These are phyloP conservation scores for Apamea monoglypha DNA, from an alignment of 2,888 invertebrate species.

Conservation along the genomic window DNA sequence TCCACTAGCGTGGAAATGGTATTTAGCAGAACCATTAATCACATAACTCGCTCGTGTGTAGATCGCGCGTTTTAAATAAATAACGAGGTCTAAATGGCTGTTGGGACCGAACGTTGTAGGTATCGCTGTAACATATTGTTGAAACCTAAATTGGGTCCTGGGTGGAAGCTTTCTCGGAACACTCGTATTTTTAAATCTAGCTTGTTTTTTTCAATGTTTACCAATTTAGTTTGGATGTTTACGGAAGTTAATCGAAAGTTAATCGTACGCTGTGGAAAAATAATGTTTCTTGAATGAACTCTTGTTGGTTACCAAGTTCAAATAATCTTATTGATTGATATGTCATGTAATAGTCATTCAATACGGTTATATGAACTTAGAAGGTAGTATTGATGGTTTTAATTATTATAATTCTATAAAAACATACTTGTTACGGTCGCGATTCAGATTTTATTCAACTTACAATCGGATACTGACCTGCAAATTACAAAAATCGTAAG, in stretches of 20 bases:
- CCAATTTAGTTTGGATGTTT: constrained; percentile 3
- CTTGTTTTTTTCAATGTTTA: not conserved
- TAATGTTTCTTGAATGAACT: no score
- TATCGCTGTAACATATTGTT: constrained; percentile 55
- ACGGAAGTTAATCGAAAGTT: not conserved
- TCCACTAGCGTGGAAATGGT: constrained; percentile 60
- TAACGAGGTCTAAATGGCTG: constrained; percentile 65
- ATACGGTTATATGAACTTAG: no score
- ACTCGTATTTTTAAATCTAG: constrained; percentile 38
- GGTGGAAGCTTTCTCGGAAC: constrained; percentile 36
- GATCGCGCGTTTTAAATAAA: constrained; percentile 64
- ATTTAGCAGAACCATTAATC: constrained; percentile 66
- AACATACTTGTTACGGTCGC: no score
- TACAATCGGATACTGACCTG: no score
- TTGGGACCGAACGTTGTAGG: constrained; percentile 46
- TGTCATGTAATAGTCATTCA: no score
- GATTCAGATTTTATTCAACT: no score
- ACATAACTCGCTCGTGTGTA: constrained; percentile 55
- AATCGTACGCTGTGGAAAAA: not conserved
- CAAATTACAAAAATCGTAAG: no score
- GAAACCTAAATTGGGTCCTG: constrained; percentile 48
- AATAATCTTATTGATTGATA: no score
- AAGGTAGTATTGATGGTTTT: no score
- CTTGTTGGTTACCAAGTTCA: no score
- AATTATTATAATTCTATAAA: no score